Evolutionary conservation across 1,140 invertebrate genomes (phyloP).

Genomic region (Sminthurinus signatus): DNA sequence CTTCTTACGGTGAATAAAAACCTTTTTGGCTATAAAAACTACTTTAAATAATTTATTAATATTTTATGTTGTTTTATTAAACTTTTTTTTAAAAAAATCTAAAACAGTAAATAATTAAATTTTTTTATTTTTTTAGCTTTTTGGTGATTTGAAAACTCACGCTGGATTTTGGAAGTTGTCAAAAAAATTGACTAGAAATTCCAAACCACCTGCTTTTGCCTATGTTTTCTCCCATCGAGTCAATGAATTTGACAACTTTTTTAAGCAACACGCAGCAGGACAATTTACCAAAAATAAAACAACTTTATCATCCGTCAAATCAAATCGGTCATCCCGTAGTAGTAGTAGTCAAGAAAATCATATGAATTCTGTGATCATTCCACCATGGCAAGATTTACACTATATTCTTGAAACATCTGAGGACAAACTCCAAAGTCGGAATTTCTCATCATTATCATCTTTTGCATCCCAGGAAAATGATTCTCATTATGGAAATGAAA

Average conservation of each 20-base stretch:
- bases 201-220: constrained; percentile 10
- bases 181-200: not conserved
- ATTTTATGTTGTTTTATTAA: no score
- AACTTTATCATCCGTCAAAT: not conserved
- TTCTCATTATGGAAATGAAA: no score
- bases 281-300: no score
- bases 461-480: not conserved
- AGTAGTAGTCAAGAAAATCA: not conserved
- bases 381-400: constrained; percentile 15
- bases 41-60: no score
- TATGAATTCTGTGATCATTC: not conserved
- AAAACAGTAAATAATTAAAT: no score
- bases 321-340: not conserved
- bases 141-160: constrained; percentile 17
- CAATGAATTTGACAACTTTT: no score
- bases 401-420: constrained; percentile 10
- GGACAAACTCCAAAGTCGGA: not conserved
- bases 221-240: constrained; percentile 3
- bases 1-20: not conserved
- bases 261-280: not conserved
- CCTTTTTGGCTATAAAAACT: no score
- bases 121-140: constrained; percentile 6
- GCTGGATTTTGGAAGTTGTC: constrained; percentile 3
- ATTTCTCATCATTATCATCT: not conserved
- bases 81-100: no score